Evolutionary conservation across 2,113 vertebrate species (phyloP).

Genomic region (Alligator mississippiensis): DNA sequence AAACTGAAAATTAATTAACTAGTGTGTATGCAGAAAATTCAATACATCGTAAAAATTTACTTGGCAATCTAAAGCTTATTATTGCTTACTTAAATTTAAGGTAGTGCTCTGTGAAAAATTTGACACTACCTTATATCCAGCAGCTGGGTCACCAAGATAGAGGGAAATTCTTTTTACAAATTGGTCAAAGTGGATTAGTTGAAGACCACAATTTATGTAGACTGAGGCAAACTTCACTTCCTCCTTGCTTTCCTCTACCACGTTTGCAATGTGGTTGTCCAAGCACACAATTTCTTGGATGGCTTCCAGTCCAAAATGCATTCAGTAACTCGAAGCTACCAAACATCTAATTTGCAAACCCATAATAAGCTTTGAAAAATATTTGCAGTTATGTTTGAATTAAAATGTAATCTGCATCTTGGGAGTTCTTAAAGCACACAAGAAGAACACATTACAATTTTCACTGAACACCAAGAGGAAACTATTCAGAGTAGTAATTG

Average conservation of each 20-base stretch:
- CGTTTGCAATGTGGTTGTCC: background rate
- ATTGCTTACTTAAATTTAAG: background rate
- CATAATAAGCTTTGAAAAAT: constrained; percentile 22
- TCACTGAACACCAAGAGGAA: background rate
- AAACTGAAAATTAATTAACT: background rate
- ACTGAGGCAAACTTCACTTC: background rate
- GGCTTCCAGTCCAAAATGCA: constrained; percentile 30
- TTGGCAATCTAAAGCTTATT: background rate
- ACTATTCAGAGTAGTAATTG: background rate
- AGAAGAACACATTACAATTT: background rate
- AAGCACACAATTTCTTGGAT: background rate
- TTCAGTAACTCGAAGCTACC: constrained; percentile 9
- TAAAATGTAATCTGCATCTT: background rate
- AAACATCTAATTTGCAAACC: constrained; percentile 4
- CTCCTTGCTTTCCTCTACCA: background rate
- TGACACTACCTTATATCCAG: background rate
- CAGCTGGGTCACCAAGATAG: background rate
- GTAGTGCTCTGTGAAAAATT: background rate
- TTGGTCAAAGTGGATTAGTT: background rate
- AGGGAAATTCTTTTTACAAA: background rate
- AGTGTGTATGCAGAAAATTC: background rate
- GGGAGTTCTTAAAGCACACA: constrained; percentile 11
- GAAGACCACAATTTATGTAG: background rate
- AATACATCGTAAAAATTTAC: background rate
- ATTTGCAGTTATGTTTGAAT: constrained; percentile 34